These are phyloP conservation scores for Catocala fraxini DNA, from an alignment of 2,888 invertebrate genomes.

Conservation along the genomic window DNA sequence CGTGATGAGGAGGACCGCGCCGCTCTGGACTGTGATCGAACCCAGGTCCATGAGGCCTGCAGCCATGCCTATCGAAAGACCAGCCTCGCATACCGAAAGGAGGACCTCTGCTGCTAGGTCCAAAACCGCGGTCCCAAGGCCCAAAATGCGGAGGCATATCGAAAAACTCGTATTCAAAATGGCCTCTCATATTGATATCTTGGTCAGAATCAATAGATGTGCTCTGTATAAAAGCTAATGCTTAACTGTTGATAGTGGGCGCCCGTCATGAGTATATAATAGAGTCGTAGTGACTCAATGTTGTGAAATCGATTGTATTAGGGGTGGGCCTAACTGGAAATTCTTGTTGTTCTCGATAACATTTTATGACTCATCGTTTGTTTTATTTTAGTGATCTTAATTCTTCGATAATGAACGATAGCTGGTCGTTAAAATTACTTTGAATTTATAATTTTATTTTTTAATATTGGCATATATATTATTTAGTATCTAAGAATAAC, in stretches of 20 bases:
- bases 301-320: slow-evolving; percentile 28
- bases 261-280: slow-evolving; percentile 20
- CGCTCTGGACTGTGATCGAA: slow-evolving; percentile 8
- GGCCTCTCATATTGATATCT: slow-evolving; percentile 29
- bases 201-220: neutral
- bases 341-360: neutral
- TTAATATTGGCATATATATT: no score
- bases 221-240: neutral
- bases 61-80: slow-evolving; percentile 10
- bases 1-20: neutral
- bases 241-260: slow-evolving; percentile 10
- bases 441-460: no score
- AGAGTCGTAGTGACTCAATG: slow-evolving; percentile 15
- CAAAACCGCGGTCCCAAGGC: slow-evolving; percentile 9
- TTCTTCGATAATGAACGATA: no score
- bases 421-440: no score
- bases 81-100: slow-evolving; percentile 10
- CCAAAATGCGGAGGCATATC: slow-evolving; percentile 10
- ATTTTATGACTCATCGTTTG: neutral
- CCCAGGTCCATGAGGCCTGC: slow-evolving; percentile 8
- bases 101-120: slow-evolving; percentile 2
- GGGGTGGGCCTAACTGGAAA: slow-evolving; percentile 16
- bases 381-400: neutral
- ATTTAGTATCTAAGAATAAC: no score
- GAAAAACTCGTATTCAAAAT: slow-evolving; percentile 20